Percentiles rank a stretch among this genome's conserved stretches.
Evolutionary conservation across 2,113 vertebrate species (phyloP).

Genomic region (Pyxicephalus adspersus): DNA sequence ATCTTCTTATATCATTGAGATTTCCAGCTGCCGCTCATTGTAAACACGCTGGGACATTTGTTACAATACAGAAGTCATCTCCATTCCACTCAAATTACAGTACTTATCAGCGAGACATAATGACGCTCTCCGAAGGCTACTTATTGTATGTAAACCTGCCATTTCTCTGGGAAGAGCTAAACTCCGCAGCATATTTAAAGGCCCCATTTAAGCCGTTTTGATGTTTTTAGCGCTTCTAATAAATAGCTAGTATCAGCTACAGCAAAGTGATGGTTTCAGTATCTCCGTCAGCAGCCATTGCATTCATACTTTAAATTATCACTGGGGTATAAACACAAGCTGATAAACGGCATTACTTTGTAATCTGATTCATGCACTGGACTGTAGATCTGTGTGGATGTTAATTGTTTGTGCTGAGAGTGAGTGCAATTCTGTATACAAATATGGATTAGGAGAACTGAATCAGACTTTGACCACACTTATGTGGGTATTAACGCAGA

Average conservation of each 20-base stretch:
- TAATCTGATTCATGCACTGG: not conserved
- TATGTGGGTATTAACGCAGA: too few species aligned
- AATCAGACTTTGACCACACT: too few species aligned
- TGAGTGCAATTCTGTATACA: not conserved
- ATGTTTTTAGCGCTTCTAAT: slow-evolving; percentile 38
- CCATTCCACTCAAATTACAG: not conserved
- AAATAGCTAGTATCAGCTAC: slow-evolving; percentile 20
- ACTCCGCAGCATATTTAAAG: slow-evolving; percentile 5
- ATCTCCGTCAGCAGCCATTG: not conserved
- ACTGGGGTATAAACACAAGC: not conserved
- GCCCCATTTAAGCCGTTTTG: slow-evolving; percentile 26
- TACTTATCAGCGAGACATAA: not conserved
- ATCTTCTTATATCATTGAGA: not conserved
- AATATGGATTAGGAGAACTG: not conserved
- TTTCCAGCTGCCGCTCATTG: not conserved
- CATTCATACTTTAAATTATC: not conserved
- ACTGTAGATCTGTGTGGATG: not conserved
- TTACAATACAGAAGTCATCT: not conserved
- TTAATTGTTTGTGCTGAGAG: slow-evolving; percentile 12
- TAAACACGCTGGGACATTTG: not conserved
- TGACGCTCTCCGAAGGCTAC: slow-evolving; percentile 10
- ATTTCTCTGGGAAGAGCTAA: not conserved
- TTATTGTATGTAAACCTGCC: slow-evolving; percentile 26
- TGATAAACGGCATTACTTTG: not conserved
- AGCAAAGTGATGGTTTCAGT: slow-evolving; percentile 18